Percentiles rank a stretch among this genome's conserved stretches.
Conservation (phyloP, 2,888 invertebrate species). For the Parnassius smintheus region DNA sequence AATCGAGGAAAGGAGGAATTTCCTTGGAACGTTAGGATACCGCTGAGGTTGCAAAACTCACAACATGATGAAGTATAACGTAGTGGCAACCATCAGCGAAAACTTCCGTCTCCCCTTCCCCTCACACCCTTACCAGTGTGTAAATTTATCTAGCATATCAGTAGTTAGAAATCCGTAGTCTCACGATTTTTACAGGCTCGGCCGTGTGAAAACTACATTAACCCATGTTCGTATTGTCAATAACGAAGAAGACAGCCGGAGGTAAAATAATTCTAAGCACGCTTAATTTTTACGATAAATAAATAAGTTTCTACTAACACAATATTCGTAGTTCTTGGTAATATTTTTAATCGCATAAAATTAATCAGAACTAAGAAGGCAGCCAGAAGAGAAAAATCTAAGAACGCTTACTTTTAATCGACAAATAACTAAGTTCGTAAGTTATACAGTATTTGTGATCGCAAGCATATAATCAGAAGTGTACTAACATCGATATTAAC, state of each 20-base stretch:
- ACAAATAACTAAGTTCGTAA: too few species aligned
- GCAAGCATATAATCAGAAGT: too few species aligned
- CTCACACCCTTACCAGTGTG: slow-evolving; percentile 40
- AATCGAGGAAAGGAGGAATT: slow-evolving; percentile 47
- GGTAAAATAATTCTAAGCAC: too few species aligned
- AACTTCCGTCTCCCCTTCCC: slow-evolving; percentile 34
- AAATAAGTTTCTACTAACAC: too few species aligned
- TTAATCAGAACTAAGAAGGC: slow-evolving; percentile 40
- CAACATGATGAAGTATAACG: slow-evolving; percentile 45
- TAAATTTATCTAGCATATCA: slow-evolving; percentile 33
- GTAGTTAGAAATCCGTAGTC: slow-evolving; percentile 28
- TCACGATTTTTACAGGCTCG: slow-evolving; percentile 19
- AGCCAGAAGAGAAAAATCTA: background rate
- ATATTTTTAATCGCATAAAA: too few species aligned
- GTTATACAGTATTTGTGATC: too few species aligned
- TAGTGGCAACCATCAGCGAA: slow-evolving; percentile 45
- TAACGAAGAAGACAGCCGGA: slow-evolving; percentile 43
- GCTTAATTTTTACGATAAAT: too few species aligned
- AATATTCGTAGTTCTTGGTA: too few species aligned
- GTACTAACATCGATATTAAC: background rate
- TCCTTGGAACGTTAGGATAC: slow-evolving; percentile 38
- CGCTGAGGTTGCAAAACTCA: slow-evolving; percentile 44
- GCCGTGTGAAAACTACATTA: slow-evolving; percentile 28
- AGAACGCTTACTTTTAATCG: too few species aligned
- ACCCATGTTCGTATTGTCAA: slow-evolving; percentile 34